These are phyloP conservation scores for Drosophila nigricruria DNA, from an alignment of 2,888 invertebrate species.

Conservation along the genomic window DNA sequence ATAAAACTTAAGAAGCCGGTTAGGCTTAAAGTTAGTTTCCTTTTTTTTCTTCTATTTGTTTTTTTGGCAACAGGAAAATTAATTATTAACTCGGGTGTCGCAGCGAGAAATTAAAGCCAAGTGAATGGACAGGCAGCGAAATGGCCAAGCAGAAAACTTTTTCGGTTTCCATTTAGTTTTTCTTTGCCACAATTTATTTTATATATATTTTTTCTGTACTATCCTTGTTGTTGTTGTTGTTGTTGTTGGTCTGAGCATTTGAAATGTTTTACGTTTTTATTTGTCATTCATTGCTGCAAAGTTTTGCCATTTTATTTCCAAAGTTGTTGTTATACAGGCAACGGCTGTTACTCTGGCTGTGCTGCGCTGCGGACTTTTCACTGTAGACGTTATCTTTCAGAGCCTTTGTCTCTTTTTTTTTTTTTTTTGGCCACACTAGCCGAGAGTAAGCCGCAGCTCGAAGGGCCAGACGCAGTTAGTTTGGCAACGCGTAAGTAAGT, in stretches of 20 bases:
- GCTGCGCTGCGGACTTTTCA: slow-evolving; percentile 60
- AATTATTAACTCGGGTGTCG: slow-evolving; percentile 56
- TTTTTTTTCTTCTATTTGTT: background rate
- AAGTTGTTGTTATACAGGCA: slow-evolving; percentile 36
- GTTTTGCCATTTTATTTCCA: slow-evolving; percentile 59
- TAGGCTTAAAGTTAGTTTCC: slow-evolving; percentile 36
- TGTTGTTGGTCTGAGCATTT: slow-evolving; percentile 37
- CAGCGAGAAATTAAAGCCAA: slow-evolving; percentile 57
- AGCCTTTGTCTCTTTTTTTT: slow-evolving; percentile 67
- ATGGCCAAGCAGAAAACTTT: slow-evolving; percentile 63
- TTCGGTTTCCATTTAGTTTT: slow-evolving; percentile 63
- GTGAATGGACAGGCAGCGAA: slow-evolving; percentile 36
- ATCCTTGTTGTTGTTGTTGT: slow-evolving; percentile 10
- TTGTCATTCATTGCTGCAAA: slow-evolving; percentile 70
- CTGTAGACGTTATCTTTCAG: slow-evolving; percentile 56
- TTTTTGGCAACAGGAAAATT: slow-evolving; percentile 46
- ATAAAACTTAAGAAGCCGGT: slow-evolving; percentile 23
- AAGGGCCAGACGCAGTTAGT: slow-evolving; percentile 39
- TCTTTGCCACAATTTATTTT: slow-evolving; percentile 24
- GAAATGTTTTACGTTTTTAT: slow-evolving; percentile 72
- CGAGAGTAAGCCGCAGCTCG: slow-evolving; percentile 6
- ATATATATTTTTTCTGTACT: background rate
- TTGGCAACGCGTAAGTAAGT: slow-evolving; percentile 47
- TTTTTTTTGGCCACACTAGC: slow-evolving; percentile 59
- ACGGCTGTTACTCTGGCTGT: slow-evolving; percentile 14